Evolutionary conservation across 2,888 invertebrate species (phyloP).

Genomic region (Phortica magna): DNA sequence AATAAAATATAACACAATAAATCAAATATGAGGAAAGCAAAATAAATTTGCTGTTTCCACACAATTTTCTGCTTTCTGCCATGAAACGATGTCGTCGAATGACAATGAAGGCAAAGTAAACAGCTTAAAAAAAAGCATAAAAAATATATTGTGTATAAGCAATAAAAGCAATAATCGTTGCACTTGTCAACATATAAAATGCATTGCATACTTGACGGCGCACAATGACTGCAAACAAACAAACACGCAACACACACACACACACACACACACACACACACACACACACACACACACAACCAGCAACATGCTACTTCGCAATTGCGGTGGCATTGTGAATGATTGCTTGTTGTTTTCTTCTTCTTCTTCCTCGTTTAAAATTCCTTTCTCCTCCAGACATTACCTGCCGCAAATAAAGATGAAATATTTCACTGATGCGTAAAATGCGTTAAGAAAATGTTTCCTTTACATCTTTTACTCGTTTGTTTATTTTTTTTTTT

Average conservation of each 20-base stretch:
- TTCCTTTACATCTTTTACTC: no score
- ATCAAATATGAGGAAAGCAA: no score
- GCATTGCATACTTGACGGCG: constrained; percentile 24
- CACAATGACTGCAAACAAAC: constrained; percentile 40
- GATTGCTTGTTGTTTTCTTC: not conserved
- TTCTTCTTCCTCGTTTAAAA: not conserved
- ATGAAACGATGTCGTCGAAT: not conserved
- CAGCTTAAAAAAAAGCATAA: not conserved
- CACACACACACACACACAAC: not conserved
- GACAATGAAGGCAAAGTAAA: not conserved
- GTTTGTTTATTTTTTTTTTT: no score
- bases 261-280: not conserved
- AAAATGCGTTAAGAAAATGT: no score
- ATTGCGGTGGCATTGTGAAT: not conserved
- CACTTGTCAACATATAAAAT: constrained; percentile 30
- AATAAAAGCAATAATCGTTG: constrained; percentile 27
- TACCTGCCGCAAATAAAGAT: not conserved
- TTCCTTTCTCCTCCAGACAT: not conserved
- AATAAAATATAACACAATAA: no score
- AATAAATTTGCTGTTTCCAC: no score
- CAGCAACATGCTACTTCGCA: not conserved
- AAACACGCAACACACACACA: constrained; percentile 16
- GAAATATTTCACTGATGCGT: no score
- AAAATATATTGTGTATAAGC: not conserved
- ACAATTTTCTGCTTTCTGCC: no score